A percentile compares a stretch with the other conserved stretches of the same genome.
Evolutionary conservation across 2,888 invertebrate species (phyloP).

Genomic region (Volucella zonaria): DNA sequence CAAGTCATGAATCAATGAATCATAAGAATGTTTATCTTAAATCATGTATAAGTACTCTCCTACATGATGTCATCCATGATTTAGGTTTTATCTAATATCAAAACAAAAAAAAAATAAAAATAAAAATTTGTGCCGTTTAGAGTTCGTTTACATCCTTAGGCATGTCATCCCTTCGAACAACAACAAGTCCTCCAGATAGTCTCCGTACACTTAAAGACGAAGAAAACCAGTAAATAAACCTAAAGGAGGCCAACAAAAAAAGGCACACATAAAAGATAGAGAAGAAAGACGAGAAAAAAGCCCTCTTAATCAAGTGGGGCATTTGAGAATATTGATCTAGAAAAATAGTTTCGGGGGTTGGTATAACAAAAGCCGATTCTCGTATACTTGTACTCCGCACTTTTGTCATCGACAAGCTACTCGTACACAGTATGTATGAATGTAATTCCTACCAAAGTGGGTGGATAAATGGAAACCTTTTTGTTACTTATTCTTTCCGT

Average conservation of each 20-base stretch:
- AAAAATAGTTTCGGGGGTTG: constrained; percentile 58
- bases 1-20: constrained; percentile 26
- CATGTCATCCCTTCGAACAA: constrained; percentile 1
- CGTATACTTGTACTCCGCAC: not conserved
- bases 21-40: constrained; percentile 23
- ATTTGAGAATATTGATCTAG: constrained; percentile 67
- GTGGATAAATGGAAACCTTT: not conserved
- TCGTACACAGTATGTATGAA: too few species aligned
- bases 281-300: constrained; percentile 18
- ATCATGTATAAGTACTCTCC: not conserved
- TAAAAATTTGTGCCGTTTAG: not conserved
- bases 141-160: constrained; percentile 24
- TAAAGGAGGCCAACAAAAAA: constrained; percentile 34
- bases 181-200: constrained; percentile 9
- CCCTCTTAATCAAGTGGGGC: constrained; percentile 60
- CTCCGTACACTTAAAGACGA: constrained; percentile 31
- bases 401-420: not conserved
- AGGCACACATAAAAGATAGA: not conserved
- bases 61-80: constrained; percentile 25
- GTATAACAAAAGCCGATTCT: constrained; percentile 51
- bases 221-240: constrained; percentile 20
- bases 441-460: not conserved
- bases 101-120: too few species aligned
- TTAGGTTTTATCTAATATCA: constrained; percentile 8
- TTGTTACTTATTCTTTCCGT: constrained; percentile 29